Base-by-base conservation (phyloP, 2,888 invertebrate genomes). In the Hypena proboscidalis region DNA sequence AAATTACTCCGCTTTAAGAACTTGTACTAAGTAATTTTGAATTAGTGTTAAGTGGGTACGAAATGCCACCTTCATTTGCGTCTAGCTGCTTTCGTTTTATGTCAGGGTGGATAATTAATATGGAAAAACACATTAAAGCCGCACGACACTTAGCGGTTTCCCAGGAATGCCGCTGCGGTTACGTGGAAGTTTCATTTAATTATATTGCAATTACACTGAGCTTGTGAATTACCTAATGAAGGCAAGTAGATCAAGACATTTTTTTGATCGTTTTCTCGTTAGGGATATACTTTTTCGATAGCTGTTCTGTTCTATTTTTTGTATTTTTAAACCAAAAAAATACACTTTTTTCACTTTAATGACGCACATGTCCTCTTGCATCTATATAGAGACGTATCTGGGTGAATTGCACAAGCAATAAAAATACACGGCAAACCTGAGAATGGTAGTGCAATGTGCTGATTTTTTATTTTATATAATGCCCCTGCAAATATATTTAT, bases 111-210 rank as follows among this genome's bases (percentile, higher is more conserved):
- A 37, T 30, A 17, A 30, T 37, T 30, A 30, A 37, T 23, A 30
- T 10, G 22, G 27, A 15, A 23, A 30, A 30, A 26, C 22, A 23
- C 30, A 30, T 37, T 37, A 23, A 15, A 13, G 19, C 19, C 14
- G n/a, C 17, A 36, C 27, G 20, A 29, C 30, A 37, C 22, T 25
- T 30, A 27, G 30, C 17, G 30, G 30, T 29, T 27, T 11, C 5
- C 8, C 20, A 29, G 10, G 14, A 26, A 36, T 21, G 9, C 8
- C 2, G 5, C 4, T 7, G 13, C 8, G 7, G 27, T 27, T 27
- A 14, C 7, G 1, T 7, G 3, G 1, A 22, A 8, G 4, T 8
- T 14, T 7, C 6, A n/a, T 6, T 22, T 14, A 1, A 23, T 33
- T 33, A 2, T n/a, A 2, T n/a, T 22, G 22, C 7, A 15, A 15